Percentiles rank a stretch among this genome's conserved stretches.
These are phyloP conservation scores for Pithecia hirsuta DNA, from an alignment of 2,797 vertebrate genomes.

Conservation along the genomic window DNA sequence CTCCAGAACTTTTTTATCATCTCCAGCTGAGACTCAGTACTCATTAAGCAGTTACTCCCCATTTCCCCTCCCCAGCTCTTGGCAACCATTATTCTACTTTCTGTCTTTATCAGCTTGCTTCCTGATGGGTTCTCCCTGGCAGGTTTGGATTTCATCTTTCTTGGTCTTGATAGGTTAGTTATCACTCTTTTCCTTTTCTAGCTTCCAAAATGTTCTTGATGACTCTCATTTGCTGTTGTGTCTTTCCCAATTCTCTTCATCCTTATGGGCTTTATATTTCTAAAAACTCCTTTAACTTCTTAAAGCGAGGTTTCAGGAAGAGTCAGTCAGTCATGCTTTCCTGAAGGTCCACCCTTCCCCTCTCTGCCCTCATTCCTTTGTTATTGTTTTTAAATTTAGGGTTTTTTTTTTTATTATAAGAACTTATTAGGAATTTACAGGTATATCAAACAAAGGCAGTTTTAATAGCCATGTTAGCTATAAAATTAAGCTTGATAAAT, in stretches of 20 bases:
- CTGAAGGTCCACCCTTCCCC: neutral
- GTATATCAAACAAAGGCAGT: neutral
- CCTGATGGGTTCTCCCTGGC: neutral
- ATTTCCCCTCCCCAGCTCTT: neutral
- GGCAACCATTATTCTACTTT: neutral
- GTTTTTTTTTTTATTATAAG: neutral
- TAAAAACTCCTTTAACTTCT: constrained; percentile 31
- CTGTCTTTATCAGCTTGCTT: neutral
- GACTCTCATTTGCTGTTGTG: neutral
- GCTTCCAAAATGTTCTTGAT: neutral
- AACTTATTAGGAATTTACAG: constrained; percentile 1
- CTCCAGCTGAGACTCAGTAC: neutral
- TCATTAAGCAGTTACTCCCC: neutral
- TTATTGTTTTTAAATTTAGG: neutral
- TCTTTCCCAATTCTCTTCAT: constrained; percentile 11
- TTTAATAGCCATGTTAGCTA: neutral
- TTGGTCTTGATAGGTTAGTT: constrained; percentile 27
- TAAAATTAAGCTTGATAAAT: neutral
- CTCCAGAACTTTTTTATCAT: neutral
- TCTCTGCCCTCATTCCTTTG: neutral
- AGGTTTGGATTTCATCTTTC: constrained; percentile 3
- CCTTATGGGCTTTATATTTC: neutral
- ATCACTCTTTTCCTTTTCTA: neutral
- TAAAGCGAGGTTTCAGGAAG: constrained; percentile 42
- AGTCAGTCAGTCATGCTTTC: neutral